These are phyloP conservation scores for Threskiornis aethiopicus DNA, from an alignment of 2,797 vertebrate genomes.

Conservation along the genomic window DNA sequence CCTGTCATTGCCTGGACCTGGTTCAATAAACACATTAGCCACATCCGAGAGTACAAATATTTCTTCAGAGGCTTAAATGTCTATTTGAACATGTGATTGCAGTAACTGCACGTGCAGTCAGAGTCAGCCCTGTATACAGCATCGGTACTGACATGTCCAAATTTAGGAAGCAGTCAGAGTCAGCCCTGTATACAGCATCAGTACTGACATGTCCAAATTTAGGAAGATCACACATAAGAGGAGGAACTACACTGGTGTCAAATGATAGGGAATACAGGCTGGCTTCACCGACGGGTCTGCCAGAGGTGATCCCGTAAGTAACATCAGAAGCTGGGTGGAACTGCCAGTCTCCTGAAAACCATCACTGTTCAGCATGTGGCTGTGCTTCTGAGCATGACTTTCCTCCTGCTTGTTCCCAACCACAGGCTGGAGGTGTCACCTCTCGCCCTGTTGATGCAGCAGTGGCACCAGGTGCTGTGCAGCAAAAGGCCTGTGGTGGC, in stretches of 20 bases:
- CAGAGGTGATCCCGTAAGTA: neutral
- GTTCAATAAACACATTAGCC: constrained; percentile 61
- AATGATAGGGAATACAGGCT: neutral
- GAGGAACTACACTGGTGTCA: fast-evolving
- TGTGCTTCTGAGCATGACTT: neutral
- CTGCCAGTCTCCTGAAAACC: neutral
- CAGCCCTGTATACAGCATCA: neutral
- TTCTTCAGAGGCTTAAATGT: constrained; percentile 63
- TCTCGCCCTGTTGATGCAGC: neutral
- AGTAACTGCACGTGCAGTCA: neutral
- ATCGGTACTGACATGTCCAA: neutral
- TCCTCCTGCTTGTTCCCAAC: neutral
- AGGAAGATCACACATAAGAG: neutral
- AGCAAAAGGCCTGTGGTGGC: neutral
- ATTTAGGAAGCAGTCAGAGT: neutral
- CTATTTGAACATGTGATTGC: constrained; percentile 40
- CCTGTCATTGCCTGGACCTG: constrained; percentile 56
- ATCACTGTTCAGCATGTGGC: no score
- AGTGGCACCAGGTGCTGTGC: fast-evolving
- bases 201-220: neutral
- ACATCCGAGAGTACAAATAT: constrained; percentile 60
- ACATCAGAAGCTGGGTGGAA: neutral
- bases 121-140: neutral
- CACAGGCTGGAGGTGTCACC: no score
- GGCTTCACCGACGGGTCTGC: neutral